These are phyloP conservation scores for Tipula lateralis DNA, from an alignment of 2,888 invertebrate genomes.

Conservation along the genomic window DNA sequence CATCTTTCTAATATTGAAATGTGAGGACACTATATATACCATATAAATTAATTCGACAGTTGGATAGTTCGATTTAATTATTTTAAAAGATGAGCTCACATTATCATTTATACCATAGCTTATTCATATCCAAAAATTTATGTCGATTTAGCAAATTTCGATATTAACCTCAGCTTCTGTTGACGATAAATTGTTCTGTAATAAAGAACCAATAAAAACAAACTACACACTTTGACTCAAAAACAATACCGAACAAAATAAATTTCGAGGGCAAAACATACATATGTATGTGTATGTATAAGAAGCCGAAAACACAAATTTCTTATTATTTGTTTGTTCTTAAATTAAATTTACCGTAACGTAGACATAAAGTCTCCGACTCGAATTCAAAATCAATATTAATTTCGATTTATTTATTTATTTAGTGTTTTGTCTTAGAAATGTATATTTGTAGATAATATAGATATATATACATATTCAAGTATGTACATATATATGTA, in stretches of 20 bases:
- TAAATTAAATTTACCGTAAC: conserved; percentile 11
- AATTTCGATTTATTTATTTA: background rate
- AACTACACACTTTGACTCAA: background rate
- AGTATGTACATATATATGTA: too few species aligned
- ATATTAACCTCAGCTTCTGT: conserved; percentile 1
- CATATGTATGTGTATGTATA: background rate
- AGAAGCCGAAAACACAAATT: background rate
- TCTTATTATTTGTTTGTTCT: background rate
- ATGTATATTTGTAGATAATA: background rate
- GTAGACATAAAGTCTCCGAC: background rate
- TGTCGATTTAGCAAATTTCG: background rate
- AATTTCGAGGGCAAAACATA: background rate
- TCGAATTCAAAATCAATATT: background rate
- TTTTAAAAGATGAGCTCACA: background rate
- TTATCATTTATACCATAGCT: background rate
- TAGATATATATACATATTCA: too few species aligned
- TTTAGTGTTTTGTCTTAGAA: background rate
- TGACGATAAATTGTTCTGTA: background rate
- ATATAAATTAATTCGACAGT: too few species aligned
- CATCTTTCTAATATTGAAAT: too few species aligned
- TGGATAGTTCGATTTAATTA: too few species aligned
- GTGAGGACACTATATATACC: too few species aligned
- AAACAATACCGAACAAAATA: background rate
- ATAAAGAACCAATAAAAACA: background rate
- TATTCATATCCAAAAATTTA: background rate